Conservation (phyloP, 2,888 invertebrate species). For the Rhagonycha lutea region DNA sequence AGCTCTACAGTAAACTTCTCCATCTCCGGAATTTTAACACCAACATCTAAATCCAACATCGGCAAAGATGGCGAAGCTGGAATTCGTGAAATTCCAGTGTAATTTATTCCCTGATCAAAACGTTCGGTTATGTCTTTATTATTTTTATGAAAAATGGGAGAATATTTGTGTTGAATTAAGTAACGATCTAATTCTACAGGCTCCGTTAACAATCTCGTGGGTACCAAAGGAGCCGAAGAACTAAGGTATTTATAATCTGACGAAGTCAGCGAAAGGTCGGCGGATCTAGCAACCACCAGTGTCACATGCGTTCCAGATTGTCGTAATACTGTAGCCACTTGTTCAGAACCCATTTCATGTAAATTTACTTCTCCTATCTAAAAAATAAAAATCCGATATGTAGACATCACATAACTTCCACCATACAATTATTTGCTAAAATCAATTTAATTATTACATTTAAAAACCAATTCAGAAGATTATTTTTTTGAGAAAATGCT, state of each 20-base stretch:
- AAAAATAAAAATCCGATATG: conserved; percentile 25
- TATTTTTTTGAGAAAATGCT: no score
- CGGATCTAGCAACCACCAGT: conserved; percentile 90
- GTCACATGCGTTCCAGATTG: conserved; percentile 95
- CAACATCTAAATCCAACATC: conserved; percentile 56
- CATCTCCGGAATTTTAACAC: conserved; percentile 83
- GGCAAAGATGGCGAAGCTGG: conserved; percentile 56
- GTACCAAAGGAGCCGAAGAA: conserved; percentile 67
- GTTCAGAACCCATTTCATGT: conserved; percentile 98
- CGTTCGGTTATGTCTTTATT: conserved; percentile 32
- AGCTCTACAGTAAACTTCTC: conserved; percentile 93
- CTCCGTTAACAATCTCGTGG: conserved; percentile 78
- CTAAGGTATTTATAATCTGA: conserved; percentile 62
- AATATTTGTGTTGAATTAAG: conserved; percentile 80
- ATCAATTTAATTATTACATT: not conserved
- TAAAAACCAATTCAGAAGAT: no score
- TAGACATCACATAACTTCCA: not conserved
- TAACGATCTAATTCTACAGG: conserved; percentile 86
- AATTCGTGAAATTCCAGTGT: conserved; percentile 48
- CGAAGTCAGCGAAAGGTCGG: conserved; percentile 69
- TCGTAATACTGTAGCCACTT: conserved; percentile 92
- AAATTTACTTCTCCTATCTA: conserved; percentile 65
- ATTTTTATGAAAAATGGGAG: conserved; percentile 65
- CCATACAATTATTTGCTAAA: not conserved
- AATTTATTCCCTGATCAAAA: conserved; percentile 52